Base-by-base conservation (phyloP, 2,797 vertebrate genomes). In the Rhynchonycteris naso region DNA sequence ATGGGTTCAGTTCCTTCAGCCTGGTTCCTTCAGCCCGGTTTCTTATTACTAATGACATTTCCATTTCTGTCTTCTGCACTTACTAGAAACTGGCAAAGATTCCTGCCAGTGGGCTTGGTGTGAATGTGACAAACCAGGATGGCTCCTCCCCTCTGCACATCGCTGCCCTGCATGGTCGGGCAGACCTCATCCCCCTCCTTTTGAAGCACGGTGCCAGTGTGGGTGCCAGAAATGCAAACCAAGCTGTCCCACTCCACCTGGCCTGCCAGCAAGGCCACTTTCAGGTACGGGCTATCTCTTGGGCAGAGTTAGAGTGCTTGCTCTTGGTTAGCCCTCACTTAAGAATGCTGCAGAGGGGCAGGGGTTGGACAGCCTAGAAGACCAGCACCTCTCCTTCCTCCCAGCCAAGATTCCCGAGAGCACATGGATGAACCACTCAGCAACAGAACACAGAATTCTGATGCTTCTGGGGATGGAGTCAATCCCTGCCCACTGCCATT, bases 221-320 rank as follows among this genome's bases (percentile, higher is more conserved):
- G 10, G 98, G 99, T 19, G 98, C 98, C 66, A 98, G 97, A 96
- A 99, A 98, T 24, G 75, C 95, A 16, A 98, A 98, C 90, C 99
- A 98, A 0, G 98, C 99, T 4, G 98, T 99, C 0, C 99, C 99
- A 0, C 99, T 99, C 4, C 99, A 99, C 97, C 98, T 99, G 79
- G 99, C 99, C 97, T 98, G 99, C 98, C 99, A 99, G 97, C 98
- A 98, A 96, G 99, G 98, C 54, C 99, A 99, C 96, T 63, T 98
- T 16, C 98, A 99, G 99, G 99, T 99, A 96, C 0, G 11, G n/a
- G 19, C 30, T 19, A 13, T 14, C n/a, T 88, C 69, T 10, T 0
- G 2, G 56, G 43, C 16, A 24, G 47, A 11, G 9, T 52, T 1
- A 33, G 26, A 58, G 22, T 16, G 14, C 47, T 82, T 10, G 35